Evolutionary conservation across 1,140 invertebrate genomes (phyloP), one percentile per base, ranked within the genome.

Genomic region (Anastrepha obliqua): DNA sequence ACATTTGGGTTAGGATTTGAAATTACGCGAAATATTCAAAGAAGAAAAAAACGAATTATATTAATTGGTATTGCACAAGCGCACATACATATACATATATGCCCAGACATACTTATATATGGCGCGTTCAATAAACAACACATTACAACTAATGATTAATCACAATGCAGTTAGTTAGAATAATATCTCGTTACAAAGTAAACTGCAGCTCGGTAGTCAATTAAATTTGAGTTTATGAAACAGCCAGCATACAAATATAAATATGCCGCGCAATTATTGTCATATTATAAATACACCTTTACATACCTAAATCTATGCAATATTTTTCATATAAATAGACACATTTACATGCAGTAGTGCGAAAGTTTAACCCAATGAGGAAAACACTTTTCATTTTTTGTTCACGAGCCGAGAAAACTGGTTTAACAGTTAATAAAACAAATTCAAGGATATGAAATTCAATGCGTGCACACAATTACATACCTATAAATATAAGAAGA

Each of bases 151-250:
- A 51, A 81, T 44, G 47, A 81, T 55, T 81, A 81, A 81, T 81
- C 44, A 55, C 47, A 81, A 17, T 55, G 47, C 44, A 13, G 20
- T 74, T 74, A 81, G 47, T 55, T 62, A 62, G 60, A 81, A 55
- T 81, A 55, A 55, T 81, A 55, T n/a, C 47, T 7, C 47, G 74
- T 5, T 9, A 6, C 44, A 81, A 39, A 81, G 20, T 81, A 81
- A 8, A 20, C 17, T 20, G 47, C 17, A 7, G 74, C 47, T 55
- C 15, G 44, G 9, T 42, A 51, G 74, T 47, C 74, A 81, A 81
- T 81, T 81, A 81, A 81, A 81, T 81, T 17, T 55, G n/a, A 81
- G 47, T 29, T 81, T 81, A 81, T 20, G 9, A 81, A 55, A 55
- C 6, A 29, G 7, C 64, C 20, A 20, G 17, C 20, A 55, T 20